Conservation (phyloP, 2,797 vertebrate species). For the Numenius phaeopus region DNA sequence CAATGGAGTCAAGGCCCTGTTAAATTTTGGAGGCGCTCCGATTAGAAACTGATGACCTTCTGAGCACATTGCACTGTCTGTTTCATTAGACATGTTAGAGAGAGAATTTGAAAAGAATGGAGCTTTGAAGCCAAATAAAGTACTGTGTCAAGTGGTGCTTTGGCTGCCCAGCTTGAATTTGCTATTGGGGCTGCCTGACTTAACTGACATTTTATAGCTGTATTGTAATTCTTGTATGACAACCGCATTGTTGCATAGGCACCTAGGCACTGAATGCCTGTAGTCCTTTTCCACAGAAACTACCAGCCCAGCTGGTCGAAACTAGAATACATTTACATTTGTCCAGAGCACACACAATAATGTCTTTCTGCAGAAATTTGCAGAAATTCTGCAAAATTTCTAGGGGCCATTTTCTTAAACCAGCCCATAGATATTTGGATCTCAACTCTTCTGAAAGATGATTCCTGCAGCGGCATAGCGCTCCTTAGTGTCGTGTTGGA, state of each 20-base stretch:
- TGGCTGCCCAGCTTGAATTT: not conserved
- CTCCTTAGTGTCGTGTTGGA: not conserved
- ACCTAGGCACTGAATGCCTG: not conserved
- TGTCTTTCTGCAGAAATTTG: not conserved
- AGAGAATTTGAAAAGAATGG: slow-evolving; percentile 29
- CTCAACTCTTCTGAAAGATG: not conserved
- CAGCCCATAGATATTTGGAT: not conserved
- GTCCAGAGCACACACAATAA: not conserved
- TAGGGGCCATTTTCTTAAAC: not conserved
- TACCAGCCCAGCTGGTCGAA: not conserved
- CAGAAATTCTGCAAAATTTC: not conserved
- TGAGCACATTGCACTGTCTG: not conserved
- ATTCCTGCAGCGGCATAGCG: not conserved
- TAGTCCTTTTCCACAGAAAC: not conserved
- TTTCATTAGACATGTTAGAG: not conserved
- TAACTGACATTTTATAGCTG: not conserved
- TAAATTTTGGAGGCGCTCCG: not conserved
- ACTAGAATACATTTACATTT: not conserved
- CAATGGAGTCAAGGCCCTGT: not conserved
- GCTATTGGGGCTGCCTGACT: not conserved
- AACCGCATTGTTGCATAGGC: not conserved
- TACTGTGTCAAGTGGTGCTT: not conserved
- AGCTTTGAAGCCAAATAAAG: not conserved
- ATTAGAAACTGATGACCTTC: not conserved
- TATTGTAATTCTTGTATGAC: not conserved